Conservation (phyloP, 2,113 vertebrate species). For the Megaptera novaeangliae region DNA sequence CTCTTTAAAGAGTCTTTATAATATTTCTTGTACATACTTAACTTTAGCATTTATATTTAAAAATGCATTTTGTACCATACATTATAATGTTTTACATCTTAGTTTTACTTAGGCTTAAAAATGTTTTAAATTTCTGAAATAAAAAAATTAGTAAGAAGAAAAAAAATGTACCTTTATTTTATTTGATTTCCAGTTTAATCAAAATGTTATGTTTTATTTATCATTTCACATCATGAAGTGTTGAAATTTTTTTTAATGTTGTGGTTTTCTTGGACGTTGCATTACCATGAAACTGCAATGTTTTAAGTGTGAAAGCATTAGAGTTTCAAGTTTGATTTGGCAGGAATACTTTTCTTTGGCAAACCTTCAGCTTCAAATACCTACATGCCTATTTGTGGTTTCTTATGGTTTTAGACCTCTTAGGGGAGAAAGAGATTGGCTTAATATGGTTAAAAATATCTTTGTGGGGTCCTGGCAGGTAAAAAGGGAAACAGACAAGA, state of each 20-base stretch:
- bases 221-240: constrained; percentile 36
- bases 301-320: constrained; percentile 70
- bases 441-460: constrained; percentile 56
- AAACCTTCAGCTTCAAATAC: constrained; percentile 65
- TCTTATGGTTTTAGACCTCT: constrained; percentile 45
- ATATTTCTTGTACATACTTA: background rate
- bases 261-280: constrained; percentile 51
- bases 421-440: constrained; percentile 35
- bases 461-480: constrained; percentile 69
- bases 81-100: background rate
- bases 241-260: constrained; percentile 47
- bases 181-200: constrained; percentile 56
- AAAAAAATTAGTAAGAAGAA: background rate
- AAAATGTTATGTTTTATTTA: constrained; percentile 52
- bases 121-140: background rate
- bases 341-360: constrained; percentile 64
- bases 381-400: constrained; percentile 66
- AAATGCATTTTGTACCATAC: background rate
- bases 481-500: constrained; percentile 59
- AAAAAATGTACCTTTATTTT: constrained; percentile 25
- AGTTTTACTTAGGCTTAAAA: background rate
- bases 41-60: background rate
- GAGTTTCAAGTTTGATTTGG: constrained; percentile 66
- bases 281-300: constrained; percentile 55
- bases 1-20: background rate